Evolutionary conservation across 2,888 invertebrate species (phyloP).

Genomic region (Stenodera caucasica): DNA sequence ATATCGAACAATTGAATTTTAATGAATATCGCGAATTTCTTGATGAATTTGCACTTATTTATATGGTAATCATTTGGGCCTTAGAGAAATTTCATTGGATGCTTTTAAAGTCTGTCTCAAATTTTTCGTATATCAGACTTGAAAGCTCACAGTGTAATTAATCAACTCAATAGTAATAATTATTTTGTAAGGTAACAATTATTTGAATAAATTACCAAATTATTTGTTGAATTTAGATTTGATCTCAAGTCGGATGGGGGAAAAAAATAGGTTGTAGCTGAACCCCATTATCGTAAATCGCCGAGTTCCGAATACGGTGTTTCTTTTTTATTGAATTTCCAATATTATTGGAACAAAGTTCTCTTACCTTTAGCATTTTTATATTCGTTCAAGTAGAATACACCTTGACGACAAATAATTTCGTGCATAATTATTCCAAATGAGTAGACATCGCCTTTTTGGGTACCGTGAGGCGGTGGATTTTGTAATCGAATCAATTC

Average conservation of each 20-base stretch:
- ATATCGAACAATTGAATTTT: too few species aligned
- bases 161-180: too few species aligned
- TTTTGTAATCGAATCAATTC: constrained; percentile 75
- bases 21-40: too few species aligned
- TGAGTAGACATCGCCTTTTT: constrained; percentile 94
- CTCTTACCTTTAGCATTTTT: constrained; percentile 68
- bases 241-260: too few species aligned
- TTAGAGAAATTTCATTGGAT: neutral
- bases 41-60: too few species aligned
- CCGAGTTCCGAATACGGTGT: neutral
- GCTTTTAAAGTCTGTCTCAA: neutral
- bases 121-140: neutral
- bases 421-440: constrained; percentile 94
- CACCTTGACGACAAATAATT: constrained; percentile 85
- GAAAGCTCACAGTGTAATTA: neutral
- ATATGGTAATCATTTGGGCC: neutral
- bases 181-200: too few species aligned
- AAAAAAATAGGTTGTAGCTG: too few species aligned
- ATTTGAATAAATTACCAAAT: too few species aligned
- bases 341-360: neutral
- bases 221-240: too few species aligned
- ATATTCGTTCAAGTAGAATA: constrained; percentile 73
- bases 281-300: neutral
- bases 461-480: constrained; percentile 69
- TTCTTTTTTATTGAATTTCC: neutral